A percentile compares a stretch with the other conserved stretches of the same genome.
Conservation (phyloP, 1,140 invertebrate species). For the Drepana arcuata region DNA sequence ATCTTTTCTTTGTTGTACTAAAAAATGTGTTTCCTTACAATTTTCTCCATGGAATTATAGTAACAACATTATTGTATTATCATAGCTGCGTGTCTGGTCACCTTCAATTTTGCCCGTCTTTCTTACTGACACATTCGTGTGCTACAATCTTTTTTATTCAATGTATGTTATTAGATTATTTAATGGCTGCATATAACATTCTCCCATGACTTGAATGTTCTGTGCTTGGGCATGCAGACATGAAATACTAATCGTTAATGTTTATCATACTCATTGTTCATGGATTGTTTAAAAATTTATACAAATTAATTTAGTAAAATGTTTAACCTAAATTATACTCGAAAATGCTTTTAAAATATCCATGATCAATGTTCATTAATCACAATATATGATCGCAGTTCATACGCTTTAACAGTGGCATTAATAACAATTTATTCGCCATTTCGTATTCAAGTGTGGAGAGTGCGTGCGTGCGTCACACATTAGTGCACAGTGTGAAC, state of each 20-base stretch:
- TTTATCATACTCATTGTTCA: slow-evolving; percentile 30
- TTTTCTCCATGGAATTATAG: slow-evolving; percentile 1
- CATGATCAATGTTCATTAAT: slow-evolving; percentile 51
- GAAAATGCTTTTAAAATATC: slow-evolving; percentile 52
- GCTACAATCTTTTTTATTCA: slow-evolving; percentile 31
- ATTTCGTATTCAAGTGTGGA: slow-evolving; percentile 10
- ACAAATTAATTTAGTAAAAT: too few species aligned
- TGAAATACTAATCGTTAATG: slow-evolving; percentile 43
- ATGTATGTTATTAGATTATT: slow-evolving; percentile 25
- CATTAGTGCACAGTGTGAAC: slow-evolving; percentile 21
- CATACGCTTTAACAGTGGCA: slow-evolving; percentile 55
- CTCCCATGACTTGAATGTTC: slow-evolving; percentile 39
- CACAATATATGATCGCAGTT: slow-evolving; percentile 56
- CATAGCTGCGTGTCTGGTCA: slow-evolving; percentile 71
- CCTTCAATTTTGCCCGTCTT: slow-evolving; percentile 31
- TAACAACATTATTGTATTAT: slow-evolving; percentile 10
- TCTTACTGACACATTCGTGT: slow-evolving; percentile 33
- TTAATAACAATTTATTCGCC: slow-evolving; percentile 51
- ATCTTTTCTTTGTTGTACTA: slow-evolving; percentile 3
- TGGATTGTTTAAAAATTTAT: slow-evolving; percentile 40
- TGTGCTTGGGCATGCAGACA: slow-evolving; percentile 71
- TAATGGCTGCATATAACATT: slow-evolving; percentile 52
- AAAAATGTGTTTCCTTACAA: slow-evolving; percentile 8
- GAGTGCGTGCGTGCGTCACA: slow-evolving; percentile 37
- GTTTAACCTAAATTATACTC: too few species aligned